A percentile compares a stretch with the other conserved stretches of the same genome.
Evolutionary conservation across 2,888 invertebrate species (phyloP).

Genomic region (Pantelozetes paolii): DNA sequence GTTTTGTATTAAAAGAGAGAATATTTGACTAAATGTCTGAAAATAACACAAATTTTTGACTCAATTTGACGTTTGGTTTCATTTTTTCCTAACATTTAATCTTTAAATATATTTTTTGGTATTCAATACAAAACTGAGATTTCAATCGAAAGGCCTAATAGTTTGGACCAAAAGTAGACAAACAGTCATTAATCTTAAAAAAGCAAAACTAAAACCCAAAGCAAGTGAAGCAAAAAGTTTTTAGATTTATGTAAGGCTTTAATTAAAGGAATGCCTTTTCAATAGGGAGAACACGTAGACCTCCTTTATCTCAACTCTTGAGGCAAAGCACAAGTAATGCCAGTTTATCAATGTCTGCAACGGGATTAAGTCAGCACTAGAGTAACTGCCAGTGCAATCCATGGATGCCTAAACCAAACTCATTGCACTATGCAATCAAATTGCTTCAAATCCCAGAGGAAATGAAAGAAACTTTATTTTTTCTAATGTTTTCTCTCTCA

Average conservation of each 20-base stretch:
- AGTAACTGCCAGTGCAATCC: conserved; percentile 18
- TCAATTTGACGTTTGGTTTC: not conserved
- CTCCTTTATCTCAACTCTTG: conserved; percentile 23
- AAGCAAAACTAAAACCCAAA: not conserved
- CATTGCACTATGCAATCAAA: conserved; percentile 20
- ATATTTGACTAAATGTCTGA: not conserved
- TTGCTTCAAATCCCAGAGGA: conserved; percentile 40
- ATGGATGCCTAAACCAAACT: not conserved
- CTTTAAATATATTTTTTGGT: not conserved
- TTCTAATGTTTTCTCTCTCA: conserved; percentile 15
- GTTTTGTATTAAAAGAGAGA: no score
- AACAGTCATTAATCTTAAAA: conserved; percentile 29
- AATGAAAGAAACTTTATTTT: conserved; percentile 40
- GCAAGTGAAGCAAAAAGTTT: conserved; percentile 1
- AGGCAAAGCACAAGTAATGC: conserved; percentile 22
- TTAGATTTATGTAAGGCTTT: conserved; percentile 29
- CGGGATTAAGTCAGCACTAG: conserved; percentile 40
- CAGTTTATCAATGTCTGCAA: conserved; percentile 38
- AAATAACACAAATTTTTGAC: not conserved
- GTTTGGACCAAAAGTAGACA: conserved; percentile 15
- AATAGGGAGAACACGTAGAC: conserved; percentile 40
- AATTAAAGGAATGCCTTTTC: conserved; percentile 41
- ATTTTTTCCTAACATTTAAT: not conserved
- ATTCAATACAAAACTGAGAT: not conserved
- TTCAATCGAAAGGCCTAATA: not conserved